These are phyloP conservation scores for Drosophila buzzatii DNA, from an alignment of 2,888 invertebrate species.

Conservation along the genomic window DNA sequence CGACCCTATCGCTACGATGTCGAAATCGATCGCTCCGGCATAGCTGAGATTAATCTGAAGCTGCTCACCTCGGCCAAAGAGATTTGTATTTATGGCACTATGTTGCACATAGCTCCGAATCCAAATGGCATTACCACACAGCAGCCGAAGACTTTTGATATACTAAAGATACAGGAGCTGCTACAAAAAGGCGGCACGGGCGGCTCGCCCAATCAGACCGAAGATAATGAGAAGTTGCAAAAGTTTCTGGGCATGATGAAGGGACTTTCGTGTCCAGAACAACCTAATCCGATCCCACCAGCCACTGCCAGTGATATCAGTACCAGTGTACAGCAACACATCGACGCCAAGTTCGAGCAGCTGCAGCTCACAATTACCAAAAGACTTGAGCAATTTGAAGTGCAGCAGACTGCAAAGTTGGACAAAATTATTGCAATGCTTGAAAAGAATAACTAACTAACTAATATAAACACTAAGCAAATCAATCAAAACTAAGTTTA, in stretches of 20 bases:
- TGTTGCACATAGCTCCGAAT: slow-evolving; percentile 78
- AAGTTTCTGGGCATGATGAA: slow-evolving; percentile 71
- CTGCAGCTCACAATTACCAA: slow-evolving; percentile 67
- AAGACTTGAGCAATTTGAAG: slow-evolving; percentile 71
- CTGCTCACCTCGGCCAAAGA: slow-evolving; percentile 73
- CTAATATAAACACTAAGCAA: not conserved
- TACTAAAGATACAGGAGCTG: slow-evolving; percentile 80
- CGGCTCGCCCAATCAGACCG: slow-evolving; percentile 31
- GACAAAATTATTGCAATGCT: slow-evolving; percentile 78
- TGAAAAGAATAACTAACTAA: slow-evolving; percentile 44
- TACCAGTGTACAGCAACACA: slow-evolving; percentile 58
- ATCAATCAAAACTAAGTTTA: slow-evolving; percentile 3
- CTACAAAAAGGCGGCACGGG: slow-evolving; percentile 60
- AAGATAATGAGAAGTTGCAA: slow-evolving; percentile 75
- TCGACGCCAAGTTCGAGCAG: slow-evolving; percentile 71
- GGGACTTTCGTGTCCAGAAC: slow-evolving; percentile 24
- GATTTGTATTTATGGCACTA: slow-evolving; percentile 83
- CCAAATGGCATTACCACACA: slow-evolving; percentile 81
- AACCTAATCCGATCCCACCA: not conserved
- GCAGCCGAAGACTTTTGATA: slow-evolving; percentile 66
- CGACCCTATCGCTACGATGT: slow-evolving; percentile 81
- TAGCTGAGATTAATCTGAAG: slow-evolving; percentile 76
- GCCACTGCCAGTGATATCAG: slow-evolving; percentile 6
- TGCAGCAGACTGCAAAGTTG: slow-evolving; percentile 75
- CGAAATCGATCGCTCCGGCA: slow-evolving; percentile 79